Evolutionary conservation across 2,888 invertebrate species (phyloP).

Genomic region (Cephus nigrinus): DNA sequence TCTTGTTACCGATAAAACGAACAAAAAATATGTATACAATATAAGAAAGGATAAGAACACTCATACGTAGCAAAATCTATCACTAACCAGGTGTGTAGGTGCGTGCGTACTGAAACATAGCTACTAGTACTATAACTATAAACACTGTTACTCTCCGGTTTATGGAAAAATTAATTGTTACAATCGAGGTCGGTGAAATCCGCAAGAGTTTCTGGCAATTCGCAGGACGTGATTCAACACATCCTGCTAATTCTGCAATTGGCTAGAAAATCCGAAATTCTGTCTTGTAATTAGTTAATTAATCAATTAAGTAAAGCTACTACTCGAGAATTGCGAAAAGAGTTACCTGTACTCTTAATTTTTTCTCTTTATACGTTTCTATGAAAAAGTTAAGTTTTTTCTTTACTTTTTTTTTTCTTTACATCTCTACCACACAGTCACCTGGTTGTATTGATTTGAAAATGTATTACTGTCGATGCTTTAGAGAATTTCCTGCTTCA

Average conservation of each 20-base stretch:
- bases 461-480: not conserved
- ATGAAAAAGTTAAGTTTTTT: too few species aligned
- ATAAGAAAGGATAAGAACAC: not conserved
- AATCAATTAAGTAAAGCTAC: not conserved
- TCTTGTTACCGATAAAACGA: not conserved
- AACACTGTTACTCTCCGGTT: not conserved
- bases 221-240: not conserved
- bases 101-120: not conserved
- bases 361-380: too few species aligned
- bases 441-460: not conserved
- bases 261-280: not conserved
- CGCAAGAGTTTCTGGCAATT: not conserved
- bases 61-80: not conserved
- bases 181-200: slow-evolving; percentile 13
- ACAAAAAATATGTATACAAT: not conserved
- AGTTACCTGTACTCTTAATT: not conserved
- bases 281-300: not conserved
- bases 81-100: not conserved
- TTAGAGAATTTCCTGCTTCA: not conserved
- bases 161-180: slow-evolving; percentile 7
- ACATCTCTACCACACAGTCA: not conserved
- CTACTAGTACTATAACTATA: not conserved
- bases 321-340: not conserved
- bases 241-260: not conserved
- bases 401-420: too few species aligned